Evolutionary conservation across 2,113 vertebrate species (phyloP).

Genomic region (Mobula hypostoma): DNA sequence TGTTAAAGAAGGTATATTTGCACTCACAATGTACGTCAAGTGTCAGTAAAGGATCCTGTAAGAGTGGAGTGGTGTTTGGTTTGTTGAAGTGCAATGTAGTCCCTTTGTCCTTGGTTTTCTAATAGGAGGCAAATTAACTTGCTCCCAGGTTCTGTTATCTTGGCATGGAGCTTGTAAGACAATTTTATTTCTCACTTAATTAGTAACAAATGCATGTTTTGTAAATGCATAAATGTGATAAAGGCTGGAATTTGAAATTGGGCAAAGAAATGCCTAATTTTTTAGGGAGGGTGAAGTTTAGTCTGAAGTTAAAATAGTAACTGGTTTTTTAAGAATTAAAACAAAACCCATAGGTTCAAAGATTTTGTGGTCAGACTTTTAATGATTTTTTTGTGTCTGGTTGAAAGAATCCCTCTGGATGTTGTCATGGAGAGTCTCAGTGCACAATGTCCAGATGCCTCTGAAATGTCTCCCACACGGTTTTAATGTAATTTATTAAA

Average conservation of each 20-base stretch:
- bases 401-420: constrained; percentile 33
- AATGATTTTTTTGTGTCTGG: constrained; percentile 14
- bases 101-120: neutral
- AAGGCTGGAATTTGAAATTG: neutral
- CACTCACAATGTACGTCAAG: neutral
- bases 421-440: neutral
- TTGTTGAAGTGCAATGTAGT: neutral
- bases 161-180: neutral
- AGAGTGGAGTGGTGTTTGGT: neutral
- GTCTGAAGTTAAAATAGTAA: neutral
- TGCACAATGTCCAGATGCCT: constrained; percentile 29
- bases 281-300: neutral
- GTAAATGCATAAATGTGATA: neutral
- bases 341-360: neutral
- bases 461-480: constrained; percentile 9
- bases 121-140: neutral
- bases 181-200: neutral
- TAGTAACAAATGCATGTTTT: neutral
- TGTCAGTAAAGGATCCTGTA: neutral
- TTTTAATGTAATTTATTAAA: constrained; percentile 25
- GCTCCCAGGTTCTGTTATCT: too few species aligned
- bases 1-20: neutral
- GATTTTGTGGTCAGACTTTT: neutral
- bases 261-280: neutral
- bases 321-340: neutral